Base-by-base conservation (phyloP, 2,797 vertebrate species). In the Pangasius macronema region DNA sequence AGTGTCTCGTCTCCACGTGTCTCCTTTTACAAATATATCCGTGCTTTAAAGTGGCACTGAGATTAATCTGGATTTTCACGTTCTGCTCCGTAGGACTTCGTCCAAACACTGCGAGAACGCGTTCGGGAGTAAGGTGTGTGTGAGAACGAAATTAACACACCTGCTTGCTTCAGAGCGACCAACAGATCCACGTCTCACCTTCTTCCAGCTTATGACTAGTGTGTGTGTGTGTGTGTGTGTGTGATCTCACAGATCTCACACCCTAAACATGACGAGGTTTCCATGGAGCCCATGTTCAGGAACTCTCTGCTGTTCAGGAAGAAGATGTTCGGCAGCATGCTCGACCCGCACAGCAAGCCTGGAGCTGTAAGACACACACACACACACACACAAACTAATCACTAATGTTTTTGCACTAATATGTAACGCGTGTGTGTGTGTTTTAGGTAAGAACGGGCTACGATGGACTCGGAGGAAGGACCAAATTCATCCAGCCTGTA, bases 401-500 rank as follows among this genome's bases (percentile, higher is more conserved):
- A 20, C 7, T 42, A 24, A 68, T 57, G 3, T 8, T 13, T 65
- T 30, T n/a, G 13, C 67, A 67, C 13, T 20, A 6, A 36, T 72
- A 42, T 72, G 0, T 8, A n/a, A n/a, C 4, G 2, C 5, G 22
- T 83, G 42, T 86, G 8, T 72, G 89, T 79, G 85, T 92, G 89
- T 91, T 92, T 57, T 92, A 99, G 98, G 94, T 99, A 59, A 94
- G 94, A 91, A 96, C 65, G 0, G 98, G 98, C 22, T 99, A 97
- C 0, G 97, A 99, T 86, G 98, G 98, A 72, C 94, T 99, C 82
- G 98, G 98, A 91, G 98, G 98, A 92, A 95, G 98, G 87, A 99
- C 96, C 0, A 99, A 97, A 92, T 99, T 97, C 92, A 95, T 99
- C 90, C 97, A 98, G 86, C 97, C 98, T 88, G 98, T 99, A 99